Evolutionary conservation across 2,113 vertebrate species (phyloP).

Genomic region (Silurus meridionalis): DNA sequence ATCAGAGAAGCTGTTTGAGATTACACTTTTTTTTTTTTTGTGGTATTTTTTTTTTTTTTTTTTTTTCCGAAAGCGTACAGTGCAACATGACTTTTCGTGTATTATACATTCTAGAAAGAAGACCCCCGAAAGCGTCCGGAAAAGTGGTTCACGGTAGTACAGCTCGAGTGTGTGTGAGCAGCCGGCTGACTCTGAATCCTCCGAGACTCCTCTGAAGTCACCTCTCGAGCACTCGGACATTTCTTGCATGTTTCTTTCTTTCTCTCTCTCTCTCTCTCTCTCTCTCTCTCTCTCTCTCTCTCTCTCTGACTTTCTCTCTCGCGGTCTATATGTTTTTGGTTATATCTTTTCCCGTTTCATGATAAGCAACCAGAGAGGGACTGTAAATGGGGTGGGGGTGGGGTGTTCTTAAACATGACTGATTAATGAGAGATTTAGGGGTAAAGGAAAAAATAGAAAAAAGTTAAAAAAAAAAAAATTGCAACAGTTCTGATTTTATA

Average conservation of each 20-base stretch:
- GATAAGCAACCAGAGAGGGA: slow-evolving; percentile 41
- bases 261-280: neutral
- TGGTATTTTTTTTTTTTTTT: too few species aligned
- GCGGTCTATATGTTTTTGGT: neutral
- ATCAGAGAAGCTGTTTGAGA: slow-evolving; percentile 38
- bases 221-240: neutral
- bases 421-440: slow-evolving; percentile 48
- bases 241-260: slow-evolving; percentile 54
- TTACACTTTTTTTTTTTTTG: slow-evolving; percentile 51
- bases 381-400: slow-evolving; percentile 24
- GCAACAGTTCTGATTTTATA: slow-evolving; percentile 67
- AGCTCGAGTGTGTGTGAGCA: slow-evolving; percentile 12
- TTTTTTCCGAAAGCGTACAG: slow-evolving; percentile 43
- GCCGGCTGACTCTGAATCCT: slow-evolving; percentile 30
- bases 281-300: slow-evolving; percentile 17
- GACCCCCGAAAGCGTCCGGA: slow-evolving; percentile 37
- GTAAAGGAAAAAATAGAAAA: slow-evolving; percentile 1
- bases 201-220: neutral
- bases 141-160: slow-evolving; percentile 25
- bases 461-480: slow-evolving; percentile 31
- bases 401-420: slow-evolving; percentile 55
- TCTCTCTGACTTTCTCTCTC: neutral
- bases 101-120: slow-evolving; percentile 53
- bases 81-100: slow-evolving; percentile 54
- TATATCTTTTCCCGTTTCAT: slow-evolving; percentile 26